phyloP scores from a whole-genome alignment of 2,888 invertebrate species.

The Villa cingulata region DNA sequence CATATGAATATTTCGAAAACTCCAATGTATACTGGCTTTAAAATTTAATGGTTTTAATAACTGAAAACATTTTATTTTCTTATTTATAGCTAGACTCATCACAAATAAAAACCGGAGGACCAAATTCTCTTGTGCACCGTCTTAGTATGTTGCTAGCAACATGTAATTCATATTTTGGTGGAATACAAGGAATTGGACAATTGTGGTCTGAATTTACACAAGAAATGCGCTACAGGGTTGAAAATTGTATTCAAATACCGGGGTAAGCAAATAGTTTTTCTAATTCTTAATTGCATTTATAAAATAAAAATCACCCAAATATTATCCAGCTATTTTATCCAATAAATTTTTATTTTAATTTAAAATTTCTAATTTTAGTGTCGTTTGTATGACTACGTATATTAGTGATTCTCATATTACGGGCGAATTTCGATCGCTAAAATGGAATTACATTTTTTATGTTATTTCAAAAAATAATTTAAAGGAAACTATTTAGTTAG shows the following conservation, averaged over 20 bases:
- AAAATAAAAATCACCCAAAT: too few relatives aligned
- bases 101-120: conserved; percentile 58
- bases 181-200: conserved; percentile 64
- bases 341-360: too few relatives aligned
- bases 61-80: conserved; percentile 1
- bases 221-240: conserved; percentile 83
- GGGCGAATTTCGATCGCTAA: too few relatives aligned
- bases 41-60: neutral
- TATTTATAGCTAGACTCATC: conserved; percentile 39
- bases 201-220: conserved; percentile 89
- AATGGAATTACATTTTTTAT: too few relatives aligned
- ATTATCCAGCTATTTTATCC: too few relatives aligned
- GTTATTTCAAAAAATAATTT: too few relatives aligned
- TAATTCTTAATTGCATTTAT: too few relatives aligned
- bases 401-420: too few relatives aligned
- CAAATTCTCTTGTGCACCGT: conserved; percentile 69
- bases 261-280: conserved; percentile 54
- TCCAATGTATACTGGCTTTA: conserved; percentile 31
- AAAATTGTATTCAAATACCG: conserved; percentile 59
- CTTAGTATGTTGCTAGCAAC: conserved; percentile 62
- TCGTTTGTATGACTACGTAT: too few relatives aligned
- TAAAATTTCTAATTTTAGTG: too few relatives aligned
- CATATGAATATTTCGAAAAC: conserved; percentile 40
- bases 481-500: too few relatives aligned
- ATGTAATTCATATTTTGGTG: conserved; percentile 59